Percentiles rank a stretch among this genome's conserved stretches.
These are phyloP conservation scores for Machimus atricapillus DNA, from an alignment of 2,888 invertebrate genomes.

Conservation along the genomic window DNA sequence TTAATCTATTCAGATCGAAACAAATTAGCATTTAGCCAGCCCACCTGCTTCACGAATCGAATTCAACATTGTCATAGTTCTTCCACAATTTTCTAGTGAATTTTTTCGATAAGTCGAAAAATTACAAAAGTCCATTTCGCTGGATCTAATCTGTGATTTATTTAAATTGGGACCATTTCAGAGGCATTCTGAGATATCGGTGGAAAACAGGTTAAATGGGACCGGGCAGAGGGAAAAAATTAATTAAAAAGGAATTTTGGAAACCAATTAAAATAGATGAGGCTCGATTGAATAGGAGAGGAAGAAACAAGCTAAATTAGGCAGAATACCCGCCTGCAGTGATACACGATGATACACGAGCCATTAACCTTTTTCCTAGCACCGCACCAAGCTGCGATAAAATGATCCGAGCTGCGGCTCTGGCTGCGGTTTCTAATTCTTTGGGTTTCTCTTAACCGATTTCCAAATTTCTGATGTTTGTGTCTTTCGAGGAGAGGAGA, in stretches of 20 bases:
- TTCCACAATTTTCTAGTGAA: conserved; percentile 16
- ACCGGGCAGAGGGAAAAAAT: conserved; percentile 29
- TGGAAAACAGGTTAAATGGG: conserved; percentile 32
- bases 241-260: conserved; percentile 39
- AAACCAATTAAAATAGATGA: conserved; percentile 43
- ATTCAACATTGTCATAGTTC: conserved; percentile 20
- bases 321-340: conserved; percentile 29
- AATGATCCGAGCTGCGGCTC: not conserved
- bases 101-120: conserved; percentile 13
- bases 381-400: not conserved
- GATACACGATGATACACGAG: conserved; percentile 24
- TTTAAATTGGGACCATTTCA: conserved; percentile 17
- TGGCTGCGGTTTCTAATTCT: conserved; percentile 15
- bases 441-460: conserved; percentile 1
- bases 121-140: conserved; percentile 37
- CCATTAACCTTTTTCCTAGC: conserved; percentile 37
- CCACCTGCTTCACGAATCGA: conserved; percentile 12
- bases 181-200: conserved; percentile 6
- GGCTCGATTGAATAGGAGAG: conserved; percentile 18
- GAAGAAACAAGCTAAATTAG: conserved; percentile 26
- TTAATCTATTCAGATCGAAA: not conserved
- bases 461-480: conserved; percentile 25
- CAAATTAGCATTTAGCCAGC: not conserved
- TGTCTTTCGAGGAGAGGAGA: not conserved
- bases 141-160: conserved; percentile 37